phyloP scores from a whole-genome alignment of 35 echinoderm and acorn worm genomes.

The Apostichopus parvimensis region DNA sequence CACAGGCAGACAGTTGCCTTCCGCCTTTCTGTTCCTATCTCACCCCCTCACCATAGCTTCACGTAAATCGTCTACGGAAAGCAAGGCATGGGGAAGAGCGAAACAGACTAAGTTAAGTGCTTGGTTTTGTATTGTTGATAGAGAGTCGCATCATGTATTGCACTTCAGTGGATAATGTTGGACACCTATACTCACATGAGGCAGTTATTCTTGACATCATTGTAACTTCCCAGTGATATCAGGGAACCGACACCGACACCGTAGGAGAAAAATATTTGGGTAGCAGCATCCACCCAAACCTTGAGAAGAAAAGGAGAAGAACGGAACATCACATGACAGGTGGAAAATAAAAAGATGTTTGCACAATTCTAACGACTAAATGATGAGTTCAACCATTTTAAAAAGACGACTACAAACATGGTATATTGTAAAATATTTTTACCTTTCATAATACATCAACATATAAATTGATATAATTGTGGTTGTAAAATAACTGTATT shows the following conservation, averaged over 20 bases:
- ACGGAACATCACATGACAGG: background rate
- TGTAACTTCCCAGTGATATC: slow-evolving; percentile 95
- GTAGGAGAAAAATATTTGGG: slow-evolving; percentile 94
- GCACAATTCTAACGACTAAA: background rate
- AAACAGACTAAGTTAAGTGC: no score
- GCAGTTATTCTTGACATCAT: slow-evolving; percentile 80
- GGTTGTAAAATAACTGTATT: no score
- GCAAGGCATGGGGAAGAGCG: no score
- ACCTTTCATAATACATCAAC: background rate
- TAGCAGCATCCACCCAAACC: slow-evolving; percentile 93
- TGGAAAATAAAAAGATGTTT: background rate
- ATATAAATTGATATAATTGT: background rate
- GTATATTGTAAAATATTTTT: no score
- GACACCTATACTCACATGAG: slow-evolving; percentile 70
- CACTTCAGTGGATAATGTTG: no score
- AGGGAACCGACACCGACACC: slow-evolving; percentile 85
- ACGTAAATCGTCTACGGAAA: no score
- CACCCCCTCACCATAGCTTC: no score
- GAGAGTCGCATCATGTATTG: no score
- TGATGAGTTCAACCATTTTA: background rate
- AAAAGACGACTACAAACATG: no score
- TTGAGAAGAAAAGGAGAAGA: background rate
- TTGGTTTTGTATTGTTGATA: no score
- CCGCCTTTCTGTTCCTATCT: no score
- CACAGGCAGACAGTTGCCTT: no score